Evolutionary conservation across 2,888 invertebrate genomes (phyloP).

Genomic region (Cinara cedri): DNA sequence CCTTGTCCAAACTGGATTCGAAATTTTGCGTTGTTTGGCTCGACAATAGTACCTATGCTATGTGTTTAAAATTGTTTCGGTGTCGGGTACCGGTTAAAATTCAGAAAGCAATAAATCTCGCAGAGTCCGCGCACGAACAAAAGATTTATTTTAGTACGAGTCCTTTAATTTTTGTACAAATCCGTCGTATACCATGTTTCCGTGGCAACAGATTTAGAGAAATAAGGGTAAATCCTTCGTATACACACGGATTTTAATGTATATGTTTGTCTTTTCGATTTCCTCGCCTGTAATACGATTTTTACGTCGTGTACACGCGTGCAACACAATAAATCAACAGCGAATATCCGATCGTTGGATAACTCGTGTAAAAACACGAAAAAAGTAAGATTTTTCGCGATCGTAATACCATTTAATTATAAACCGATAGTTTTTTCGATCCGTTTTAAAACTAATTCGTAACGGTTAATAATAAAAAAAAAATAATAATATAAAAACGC

Average conservation of each 20-base stretch:
- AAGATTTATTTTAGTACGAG: constrained; percentile 15
- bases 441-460: no score
- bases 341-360: not conserved
- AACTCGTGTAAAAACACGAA: not conserved
- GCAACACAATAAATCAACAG: not conserved
- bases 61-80: no score
- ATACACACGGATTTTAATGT: constrained; percentile 9
- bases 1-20: not conserved
- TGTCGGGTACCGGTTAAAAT: no score
- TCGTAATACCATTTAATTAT: no score
- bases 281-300: not conserved
- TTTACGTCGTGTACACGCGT: not conserved
- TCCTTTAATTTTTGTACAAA: constrained; percentile 18
- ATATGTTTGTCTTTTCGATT: not conserved
- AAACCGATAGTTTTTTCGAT: no score
- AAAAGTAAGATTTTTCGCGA: no score
- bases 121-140: not conserved
- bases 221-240: constrained; percentile 6
- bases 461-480: no score
- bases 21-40: no score
- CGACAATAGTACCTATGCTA: no score
- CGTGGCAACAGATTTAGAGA: constrained; percentile 15
- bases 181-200: constrained; percentile 7
- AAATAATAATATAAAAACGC: not conserved
- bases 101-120: constrained; percentile 15